Base-by-base conservation (phyloP, 2,113 vertebrate species). In the Taxidea taxus region DNA sequence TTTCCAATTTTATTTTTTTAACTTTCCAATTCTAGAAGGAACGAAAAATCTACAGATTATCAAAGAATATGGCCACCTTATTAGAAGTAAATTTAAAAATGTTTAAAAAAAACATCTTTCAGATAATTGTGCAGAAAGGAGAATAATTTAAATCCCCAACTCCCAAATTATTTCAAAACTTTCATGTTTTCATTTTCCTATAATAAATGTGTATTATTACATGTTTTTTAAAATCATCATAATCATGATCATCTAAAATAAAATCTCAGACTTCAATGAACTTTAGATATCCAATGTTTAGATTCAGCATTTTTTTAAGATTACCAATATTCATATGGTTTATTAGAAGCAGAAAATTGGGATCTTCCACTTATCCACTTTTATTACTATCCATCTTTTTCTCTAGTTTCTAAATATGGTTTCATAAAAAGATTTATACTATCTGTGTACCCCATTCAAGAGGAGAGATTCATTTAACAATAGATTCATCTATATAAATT, bases 61-160 rank as follows among this genome's bases (percentile, higher is more conserved):
- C 2, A 94, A 94, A 66, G 6, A 70, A 94, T 70, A 37, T 49
- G 11, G 87, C n/a, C 8, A 87, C 70, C 15, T 87, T 60, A 83
- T 84, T 95, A 94, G 54, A 81, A 94, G 21, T 2, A 94, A 97
- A 77, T 72, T 31, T n/a, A 81, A 92, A 94, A 87, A 37, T 68
- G 8, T 54, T 56, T 29, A 15, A 14, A 16, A 16, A 82, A 78
- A 77, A 9, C 0, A 2, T n/a, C 72, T 86, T 86, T 31, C 37
- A 86, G 66, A 51, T 6, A 94, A 51, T 90, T 85, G 2, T 12
- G 56, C 42, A 58, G 74, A 83, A 90, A 37, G 14, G 14, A 91
- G 25, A 85, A 66, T 12, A 81, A 54, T 66, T 87, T 94, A 54
- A 84, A 49, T 18, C 90, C 0, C 80, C 12, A 49, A 14, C 1